Evolutionary conservation across 1,140 invertebrate species (phyloP), one percentile per base, ranked within the genome.

Genomic region (Polypedilum vanderplanki): DNA sequence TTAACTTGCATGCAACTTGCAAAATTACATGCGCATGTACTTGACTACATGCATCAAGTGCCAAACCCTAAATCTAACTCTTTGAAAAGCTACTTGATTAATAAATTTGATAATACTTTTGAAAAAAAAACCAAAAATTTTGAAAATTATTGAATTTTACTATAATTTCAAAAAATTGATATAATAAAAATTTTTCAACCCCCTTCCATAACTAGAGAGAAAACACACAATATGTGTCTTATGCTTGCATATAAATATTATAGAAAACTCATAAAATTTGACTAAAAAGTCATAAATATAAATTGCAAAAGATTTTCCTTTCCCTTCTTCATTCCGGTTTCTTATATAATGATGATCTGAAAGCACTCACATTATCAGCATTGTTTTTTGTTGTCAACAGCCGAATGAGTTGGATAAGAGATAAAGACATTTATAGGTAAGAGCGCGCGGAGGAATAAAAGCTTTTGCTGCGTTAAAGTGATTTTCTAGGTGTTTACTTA

Each of bases 241-340:
- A 57, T 57, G 12, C n/a, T 46, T 67, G 65, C 65, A 70, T 22
- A 70, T 18, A 70, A 18, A 22, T 22, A n/a, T 10, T 22, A 70
- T 70, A 70, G 65, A 18, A 70, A 70, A 70, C 65, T 70, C 65
- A 12, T 70, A 70, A 70, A 70, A 70, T 70, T 70, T 70, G 65
- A 33, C 17, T 20, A 70, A 70, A 70, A 70, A 70, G 65, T 70
- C 65, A 70, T 70, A 70, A 70, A 70, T 70, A 70, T 70, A 70
- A 70, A 70, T 70, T 70, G 65, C 65, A 70, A 70, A 18, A 70
- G 65, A 70, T 70, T 70, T 70, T 70, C 65, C 65, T 18, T 70
- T 5, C 18, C 20, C 18, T 70, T 20, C 8, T 20, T 70, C 65
- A 70, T 70, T 4, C 46, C 12, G 9, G 12, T n/a, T 12, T 57